Base-by-base conservation (phyloP, 2,888 invertebrate genomes). In the Asteroscopus sphinx region DNA sequence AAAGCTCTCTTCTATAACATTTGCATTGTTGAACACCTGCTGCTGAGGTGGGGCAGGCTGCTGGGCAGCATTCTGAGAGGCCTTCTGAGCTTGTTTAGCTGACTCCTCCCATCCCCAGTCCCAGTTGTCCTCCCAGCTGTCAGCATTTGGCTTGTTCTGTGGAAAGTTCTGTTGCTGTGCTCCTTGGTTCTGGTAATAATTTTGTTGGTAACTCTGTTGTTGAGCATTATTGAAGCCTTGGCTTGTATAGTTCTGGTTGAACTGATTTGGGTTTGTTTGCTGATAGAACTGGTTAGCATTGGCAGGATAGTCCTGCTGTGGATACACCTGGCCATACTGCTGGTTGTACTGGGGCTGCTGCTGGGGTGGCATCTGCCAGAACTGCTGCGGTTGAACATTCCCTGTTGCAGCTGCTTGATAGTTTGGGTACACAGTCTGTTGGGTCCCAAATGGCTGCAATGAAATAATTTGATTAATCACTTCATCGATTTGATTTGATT, bases 41-140 rank as follows among this genome's bases (percentile, higher is more conserved):
- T 76, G 80, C 39, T 77, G 79, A 4, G 64, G 72, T 7, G 64
- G 73, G 8, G 52, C 46, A 9, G 73, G 61, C n/a, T 75, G 78
- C 35, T 74, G 74, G 15, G 52, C 32, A 1, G 68, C 40, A 39
- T 68, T 69, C 46, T 62, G 70, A 39, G 82, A 83, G 36, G 81
- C 74, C 25, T 88, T 89, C 64, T 89, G 89, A 21, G 80, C 84
- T 75, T 91, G 90, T 64, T 93, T 93, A 7, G 89, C 82, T 11
- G 90, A 82, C 60, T 96, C 96, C 11, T 95, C 96, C 96, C 95
- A 95, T 1, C 95, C 95, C 96, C 95, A 95, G 76, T 95, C 95
- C 95, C 95, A 95, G 44, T 91, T 91, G 39, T 91, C 93, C 62
- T 91, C 92, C 93, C 90, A 94, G 52, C 76, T 86, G 76, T 90